These are phyloP conservation scores for Taenaris catops DNA, from an alignment of 2,888 invertebrate genomes.

Conservation along the genomic window DNA sequence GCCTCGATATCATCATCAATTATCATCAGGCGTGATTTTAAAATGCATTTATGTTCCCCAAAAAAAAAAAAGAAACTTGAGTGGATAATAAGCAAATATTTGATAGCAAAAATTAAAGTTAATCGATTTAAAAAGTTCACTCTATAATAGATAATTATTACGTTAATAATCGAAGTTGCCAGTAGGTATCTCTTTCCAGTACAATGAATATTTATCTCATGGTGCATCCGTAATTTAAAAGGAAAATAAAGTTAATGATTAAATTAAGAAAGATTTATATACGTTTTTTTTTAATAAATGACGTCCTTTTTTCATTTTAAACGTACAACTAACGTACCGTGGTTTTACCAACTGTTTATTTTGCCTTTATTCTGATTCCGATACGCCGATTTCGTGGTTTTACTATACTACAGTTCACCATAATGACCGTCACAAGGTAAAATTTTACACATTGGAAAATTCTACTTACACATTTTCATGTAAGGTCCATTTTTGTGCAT, in stretches of 20 bases:
- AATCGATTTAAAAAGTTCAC: too few species aligned
- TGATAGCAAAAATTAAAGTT: too few species aligned
- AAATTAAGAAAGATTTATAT: constrained; percentile 3
- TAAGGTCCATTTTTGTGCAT: constrained; percentile 52
- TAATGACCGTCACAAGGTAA: constrained; percentile 73
- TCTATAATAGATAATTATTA: too few species aligned
- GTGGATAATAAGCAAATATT: too few species aligned
- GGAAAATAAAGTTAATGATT: constrained; percentile 5
- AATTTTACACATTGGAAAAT: constrained; percentile 36
- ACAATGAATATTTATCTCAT: too few species aligned
- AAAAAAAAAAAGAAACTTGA: too few species aligned
- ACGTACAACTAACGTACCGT: constrained; percentile 41
- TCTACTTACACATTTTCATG: constrained; percentile 32
- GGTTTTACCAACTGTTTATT: constrained; percentile 70
- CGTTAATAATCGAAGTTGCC: too few species aligned
- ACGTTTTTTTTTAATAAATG: constrained; percentile 56
- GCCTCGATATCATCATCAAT: too few species aligned
- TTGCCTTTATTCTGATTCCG: constrained; percentile 74
- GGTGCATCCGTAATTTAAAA: too few species aligned
- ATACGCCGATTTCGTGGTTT: constrained; percentile 77
- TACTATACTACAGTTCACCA: constrained; percentile 70
- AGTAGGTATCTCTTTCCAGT: too few species aligned
- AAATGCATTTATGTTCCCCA: too few species aligned
- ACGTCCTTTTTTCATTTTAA: constrained; percentile 49
- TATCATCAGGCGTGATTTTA: too few species aligned